A percentile compares a stretch with the other conserved stretches of the same genome.
Evolutionary conservation across 2,797 vertebrate genomes (phyloP).

Genomic region (Tragopan temminckii): DNA sequence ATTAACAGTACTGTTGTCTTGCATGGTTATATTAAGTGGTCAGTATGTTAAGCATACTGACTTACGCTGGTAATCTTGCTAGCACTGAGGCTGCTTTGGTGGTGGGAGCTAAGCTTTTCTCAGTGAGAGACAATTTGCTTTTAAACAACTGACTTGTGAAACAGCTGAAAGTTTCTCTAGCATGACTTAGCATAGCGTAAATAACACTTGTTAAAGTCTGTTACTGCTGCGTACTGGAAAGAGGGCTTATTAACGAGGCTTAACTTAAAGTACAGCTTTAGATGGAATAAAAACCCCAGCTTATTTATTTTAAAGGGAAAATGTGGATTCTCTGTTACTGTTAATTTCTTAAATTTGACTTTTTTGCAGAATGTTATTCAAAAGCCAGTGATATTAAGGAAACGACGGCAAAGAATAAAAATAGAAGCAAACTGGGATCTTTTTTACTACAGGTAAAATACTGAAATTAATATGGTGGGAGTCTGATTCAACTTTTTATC

Average conservation of each 20-base stretch:
- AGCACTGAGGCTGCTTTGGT: background rate
- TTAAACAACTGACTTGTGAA: background rate
- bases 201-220: slow-evolving; percentile 40
- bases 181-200: slow-evolving; percentile 24
- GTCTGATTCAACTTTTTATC: background rate
- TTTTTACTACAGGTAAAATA: slow-evolving; percentile 94
- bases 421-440: slow-evolving; percentile 99
- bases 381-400: slow-evolving; percentile 97
- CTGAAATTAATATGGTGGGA: background rate
- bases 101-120: background rate
- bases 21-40: background rate
- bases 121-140: background rate
- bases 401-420: slow-evolving; percentile 98
- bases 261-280: background rate
- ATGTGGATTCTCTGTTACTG: background rate
- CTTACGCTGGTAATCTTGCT: background rate
- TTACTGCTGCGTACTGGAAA: background rate
- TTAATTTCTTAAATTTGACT: background rate
- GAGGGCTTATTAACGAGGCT: background rate
- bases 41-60: background rate
- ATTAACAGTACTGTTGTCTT: background rate
- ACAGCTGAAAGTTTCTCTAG: slow-evolving; percentile 51
- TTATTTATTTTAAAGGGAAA: background rate
- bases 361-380: slow-evolving; percentile 92
- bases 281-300: background rate